Evolutionary conservation across 2,113 vertebrate species (phyloP).

Genomic region (Apodemus speciosus): DNA sequence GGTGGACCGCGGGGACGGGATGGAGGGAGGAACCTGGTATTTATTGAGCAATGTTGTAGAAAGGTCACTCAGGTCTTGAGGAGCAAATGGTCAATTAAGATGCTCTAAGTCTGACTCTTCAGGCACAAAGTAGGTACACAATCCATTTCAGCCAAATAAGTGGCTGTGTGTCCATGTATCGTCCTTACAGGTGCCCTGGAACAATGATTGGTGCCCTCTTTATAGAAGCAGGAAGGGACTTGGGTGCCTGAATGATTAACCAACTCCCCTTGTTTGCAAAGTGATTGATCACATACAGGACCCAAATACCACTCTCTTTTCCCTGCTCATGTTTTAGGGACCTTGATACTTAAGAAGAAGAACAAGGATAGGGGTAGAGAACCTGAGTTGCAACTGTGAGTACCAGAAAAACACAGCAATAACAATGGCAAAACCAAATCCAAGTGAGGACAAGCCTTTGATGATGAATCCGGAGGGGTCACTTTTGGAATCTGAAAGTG

Average conservation of each 20-base stretch:
- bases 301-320: not conserved
- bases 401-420: too few relatives aligned
- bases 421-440: not conserved
- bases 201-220: not conserved
- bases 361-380: not conserved
- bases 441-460: not conserved
- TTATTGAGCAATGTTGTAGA: not conserved
- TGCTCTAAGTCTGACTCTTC: not conserved
- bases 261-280: not conserved
- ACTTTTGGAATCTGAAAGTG: not conserved
- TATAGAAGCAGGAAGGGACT: not conserved
- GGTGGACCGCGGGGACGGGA: not conserved
- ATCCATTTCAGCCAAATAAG: not conserved
- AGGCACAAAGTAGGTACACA: not conserved
- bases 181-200: not conserved
- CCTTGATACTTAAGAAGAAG: not conserved
- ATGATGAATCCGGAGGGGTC: not conserved
- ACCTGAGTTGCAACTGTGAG: not conserved
- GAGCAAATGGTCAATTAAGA: not conserved
- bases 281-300: not conserved
- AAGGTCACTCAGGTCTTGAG: not conserved
- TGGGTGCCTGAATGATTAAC: not conserved
- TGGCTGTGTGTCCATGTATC: not conserved
- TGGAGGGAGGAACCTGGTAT: not conserved
- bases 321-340: not conserved